Base-by-base conservation (phyloP, 2,113 vertebrate genomes). In the Gnathonemus longibarbis region DNA sequence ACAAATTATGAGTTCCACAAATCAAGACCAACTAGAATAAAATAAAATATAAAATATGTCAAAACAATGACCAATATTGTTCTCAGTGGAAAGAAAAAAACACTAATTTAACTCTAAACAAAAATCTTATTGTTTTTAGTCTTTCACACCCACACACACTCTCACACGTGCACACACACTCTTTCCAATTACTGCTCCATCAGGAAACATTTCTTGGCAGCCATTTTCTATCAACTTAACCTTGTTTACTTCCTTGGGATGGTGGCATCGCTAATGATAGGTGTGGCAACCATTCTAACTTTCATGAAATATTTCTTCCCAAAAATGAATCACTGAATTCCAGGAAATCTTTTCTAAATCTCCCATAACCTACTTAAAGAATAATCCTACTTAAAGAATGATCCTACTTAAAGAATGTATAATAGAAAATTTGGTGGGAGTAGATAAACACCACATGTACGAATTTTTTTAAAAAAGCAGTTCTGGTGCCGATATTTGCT, bases 1-100 rank as follows among this genome's bases (percentile, higher is more conserved):
- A 19, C 74, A 80, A 15, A 77, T 77, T 77, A 66, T 66, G 70
- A 80, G 74, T 80, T 80, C 35, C 74, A 35, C 74, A 80, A 80
- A 42, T 80, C 74, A 80, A 80, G 74, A 80, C 15, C 13, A 80
- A 80, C 74, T 42, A 80, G 35, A 77, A 77, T 39, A 39, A 77
- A 66, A 66, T 66, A 27, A 31, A 70, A 80, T 15, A 42, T 80
- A 80, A 80, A 80, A 80, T 80, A 80, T 80, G 74, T 80, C 31
- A 80, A 80, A 80, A 80, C 74, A 80, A 70, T 70, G 62, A 80
- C 74, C 74, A 80, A 80, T 80, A 80, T 42, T 39, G 31, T 80
- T 80, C 74, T 80, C 74, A 80, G 31, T 80, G 74, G 15, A 42
- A 39, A 80, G 74, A 42, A 80, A 42, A 80, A 80, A 80, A 42